A percentile compares a stretch with the other conserved stretches of the same genome.
Evolutionary conservation across 1,140 invertebrate species (phyloP).

Genomic region (Bombus huntii): DNA sequence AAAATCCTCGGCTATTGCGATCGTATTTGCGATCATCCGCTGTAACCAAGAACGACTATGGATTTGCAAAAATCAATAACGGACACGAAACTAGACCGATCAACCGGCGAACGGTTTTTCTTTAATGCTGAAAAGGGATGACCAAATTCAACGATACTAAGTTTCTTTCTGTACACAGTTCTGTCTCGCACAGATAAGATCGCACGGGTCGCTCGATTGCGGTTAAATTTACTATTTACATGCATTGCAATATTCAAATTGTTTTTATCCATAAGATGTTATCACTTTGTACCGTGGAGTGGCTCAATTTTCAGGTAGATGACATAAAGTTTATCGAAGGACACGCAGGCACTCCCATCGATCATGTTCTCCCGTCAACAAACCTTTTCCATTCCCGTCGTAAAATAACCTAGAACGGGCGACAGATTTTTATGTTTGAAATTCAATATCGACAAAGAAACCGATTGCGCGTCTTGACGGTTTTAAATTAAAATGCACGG

Average conservation of each 20-base stretch:
- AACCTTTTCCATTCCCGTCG: conserved; percentile 2
- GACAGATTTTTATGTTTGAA: conserved; percentile 13
- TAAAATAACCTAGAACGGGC: conserved; percentile 5
- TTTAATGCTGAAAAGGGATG: background rate
- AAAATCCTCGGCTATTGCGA: background rate
- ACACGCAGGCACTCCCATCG: conserved; percentile 26
- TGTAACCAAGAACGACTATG: conserved; percentile 8
- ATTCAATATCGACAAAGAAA: background rate
- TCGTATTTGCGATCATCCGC: background rate
- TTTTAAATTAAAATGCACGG: background rate
- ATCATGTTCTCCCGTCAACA: conserved; percentile 26
- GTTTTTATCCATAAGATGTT: background rate
- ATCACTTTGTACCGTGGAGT: background rate
- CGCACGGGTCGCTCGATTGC: background rate
- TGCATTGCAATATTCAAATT: background rate
- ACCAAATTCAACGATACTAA: background rate
- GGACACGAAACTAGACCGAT: background rate
- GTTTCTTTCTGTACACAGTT: background rate
- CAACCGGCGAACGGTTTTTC: background rate
- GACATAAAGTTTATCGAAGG: conserved; percentile 45
- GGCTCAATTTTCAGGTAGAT: conserved; percentile 30
- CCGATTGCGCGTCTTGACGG: no score
- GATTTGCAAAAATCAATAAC: background rate
- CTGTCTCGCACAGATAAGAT: background rate
- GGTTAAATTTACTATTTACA: background rate